A percentile compares a stretch with the other conserved stretches of the same genome.
phyloP scores from a whole-genome alignment of 2,113 vertebrate genomes.

The Brienomyrus longianalis region DNA sequence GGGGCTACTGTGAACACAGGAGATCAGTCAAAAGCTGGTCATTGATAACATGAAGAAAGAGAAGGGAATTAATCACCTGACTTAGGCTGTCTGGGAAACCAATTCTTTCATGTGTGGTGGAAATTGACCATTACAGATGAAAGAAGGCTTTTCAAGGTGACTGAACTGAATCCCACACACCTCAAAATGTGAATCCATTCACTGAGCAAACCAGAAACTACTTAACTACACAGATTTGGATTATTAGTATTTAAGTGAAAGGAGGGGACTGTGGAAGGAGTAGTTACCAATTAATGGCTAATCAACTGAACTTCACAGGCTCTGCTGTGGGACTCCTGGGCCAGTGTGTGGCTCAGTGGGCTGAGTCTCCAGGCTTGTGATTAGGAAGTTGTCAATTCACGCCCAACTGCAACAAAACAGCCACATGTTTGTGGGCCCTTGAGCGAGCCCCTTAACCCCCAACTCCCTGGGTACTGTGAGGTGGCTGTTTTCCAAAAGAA shows the following conservation, averaged over 20 bases:
- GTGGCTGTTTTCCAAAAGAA: not conserved
- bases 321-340: not conserved
- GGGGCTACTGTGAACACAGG: not conserved
- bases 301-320: not conserved
- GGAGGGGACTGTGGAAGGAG: not conserved
- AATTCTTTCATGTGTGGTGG: not conserved
- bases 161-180: not conserved
- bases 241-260: not conserved
- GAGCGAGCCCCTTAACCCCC: not conserved
- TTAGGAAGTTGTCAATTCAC: not conserved
- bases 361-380: not conserved
- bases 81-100: not conserved
- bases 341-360: not conserved
- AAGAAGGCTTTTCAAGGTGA: not conserved
- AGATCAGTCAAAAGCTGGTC: not conserved
- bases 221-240: not conserved
- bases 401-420: not conserved
- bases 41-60: not conserved
- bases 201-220: not conserved
- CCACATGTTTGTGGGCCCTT: not conserved
- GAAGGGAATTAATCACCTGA: not conserved
- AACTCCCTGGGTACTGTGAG: not conserved
- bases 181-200: not conserved
- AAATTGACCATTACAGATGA: not conserved
- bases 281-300: not conserved